A percentile compares a stretch with the other conserved stretches of the same genome.
Conservation (phyloP, 2,113 vertebrate genomes). For the Tachysurus fulvidraco region DNA sequence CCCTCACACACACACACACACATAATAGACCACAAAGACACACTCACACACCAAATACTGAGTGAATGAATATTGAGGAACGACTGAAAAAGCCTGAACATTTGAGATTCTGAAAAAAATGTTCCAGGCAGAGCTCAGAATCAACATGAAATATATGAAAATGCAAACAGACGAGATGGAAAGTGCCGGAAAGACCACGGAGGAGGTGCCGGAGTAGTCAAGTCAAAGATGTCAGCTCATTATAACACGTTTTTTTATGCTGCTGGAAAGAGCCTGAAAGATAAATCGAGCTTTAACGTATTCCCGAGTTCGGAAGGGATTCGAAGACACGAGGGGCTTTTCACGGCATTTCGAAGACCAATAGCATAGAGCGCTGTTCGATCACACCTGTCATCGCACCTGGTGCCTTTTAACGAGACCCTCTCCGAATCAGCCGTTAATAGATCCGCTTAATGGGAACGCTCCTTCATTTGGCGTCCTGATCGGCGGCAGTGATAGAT, state of each 20-base stretch:
- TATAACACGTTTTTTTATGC: neutral
- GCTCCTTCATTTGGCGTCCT: slow-evolving; percentile 26
- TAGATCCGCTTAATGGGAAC: slow-evolving; percentile 22
- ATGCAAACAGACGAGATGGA: neutral
- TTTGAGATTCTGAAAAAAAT: neutral
- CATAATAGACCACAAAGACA: slow-evolving; percentile 19
- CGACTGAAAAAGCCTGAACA: neutral
- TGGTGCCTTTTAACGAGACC: neutral
- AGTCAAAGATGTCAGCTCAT: neutral
- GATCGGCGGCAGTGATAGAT: slow-evolving; percentile 15
- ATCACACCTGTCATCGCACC: slow-evolving; percentile 25
- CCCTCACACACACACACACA: slow-evolving; percentile 17
- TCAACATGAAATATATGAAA: slow-evolving; percentile 1
- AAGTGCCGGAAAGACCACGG: neutral
- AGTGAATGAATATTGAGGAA: neutral
- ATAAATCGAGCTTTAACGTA: neutral
- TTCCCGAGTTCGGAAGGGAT: neutral
- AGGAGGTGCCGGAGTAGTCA: slow-evolving; percentile 59
- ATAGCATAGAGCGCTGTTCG: neutral
- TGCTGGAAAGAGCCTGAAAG: neutral
- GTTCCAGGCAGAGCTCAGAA: neutral
- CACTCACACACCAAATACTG: slow-evolving; percentile 11
- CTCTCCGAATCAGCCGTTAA: neutral
- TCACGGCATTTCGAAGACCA: neutral
- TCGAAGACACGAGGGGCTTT: neutral